phyloP scores from a whole-genome alignment of 2,888 invertebrate species.

The Junonia oenone region DNA sequence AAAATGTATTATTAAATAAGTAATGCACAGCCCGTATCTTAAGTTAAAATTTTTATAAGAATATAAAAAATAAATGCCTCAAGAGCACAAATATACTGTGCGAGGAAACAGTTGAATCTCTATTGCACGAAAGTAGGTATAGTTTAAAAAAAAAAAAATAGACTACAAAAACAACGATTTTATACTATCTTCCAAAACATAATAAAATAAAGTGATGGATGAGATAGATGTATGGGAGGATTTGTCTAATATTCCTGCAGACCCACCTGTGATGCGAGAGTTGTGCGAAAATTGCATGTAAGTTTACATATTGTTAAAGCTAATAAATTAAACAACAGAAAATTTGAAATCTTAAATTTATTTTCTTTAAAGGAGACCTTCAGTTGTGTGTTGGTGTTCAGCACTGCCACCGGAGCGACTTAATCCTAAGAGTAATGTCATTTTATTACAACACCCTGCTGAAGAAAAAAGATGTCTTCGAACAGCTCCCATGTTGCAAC shows the following conservation, averaged over 20 bases:
- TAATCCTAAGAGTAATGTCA: conserved; percentile 83
- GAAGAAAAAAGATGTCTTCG: conserved; percentile 93
- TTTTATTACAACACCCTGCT: conserved; percentile 94
- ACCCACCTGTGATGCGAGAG: conserved; percentile 86
- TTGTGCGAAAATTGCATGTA: conserved; percentile 88
- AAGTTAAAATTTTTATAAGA: too few relatives aligned
- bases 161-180: not conserved
- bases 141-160: too few relatives aligned
- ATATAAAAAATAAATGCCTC: too few relatives aligned
- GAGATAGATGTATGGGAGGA: conserved; percentile 83
- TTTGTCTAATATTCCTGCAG: conserved; percentile 85
- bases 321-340: not conserved
- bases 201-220: conserved; percentile 41
- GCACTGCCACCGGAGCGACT: conserved; percentile 87
- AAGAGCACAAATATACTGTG: not conserved
- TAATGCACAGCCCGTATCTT: too few relatives aligned
- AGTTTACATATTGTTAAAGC: conserved; percentile 36
- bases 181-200: not conserved
- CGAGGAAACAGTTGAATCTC: not conserved
- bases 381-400: conserved; percentile 93
- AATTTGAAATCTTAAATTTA: not conserved
- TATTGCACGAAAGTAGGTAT: too few relatives aligned
- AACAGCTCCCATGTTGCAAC: conserved; percentile 92
- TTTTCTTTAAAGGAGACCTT: conserved; percentile 83
- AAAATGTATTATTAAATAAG: too few relatives aligned